Base-by-base conservation (phyloP, 1,140 invertebrate species). In the Zaprionus ghesquierei region DNA sequence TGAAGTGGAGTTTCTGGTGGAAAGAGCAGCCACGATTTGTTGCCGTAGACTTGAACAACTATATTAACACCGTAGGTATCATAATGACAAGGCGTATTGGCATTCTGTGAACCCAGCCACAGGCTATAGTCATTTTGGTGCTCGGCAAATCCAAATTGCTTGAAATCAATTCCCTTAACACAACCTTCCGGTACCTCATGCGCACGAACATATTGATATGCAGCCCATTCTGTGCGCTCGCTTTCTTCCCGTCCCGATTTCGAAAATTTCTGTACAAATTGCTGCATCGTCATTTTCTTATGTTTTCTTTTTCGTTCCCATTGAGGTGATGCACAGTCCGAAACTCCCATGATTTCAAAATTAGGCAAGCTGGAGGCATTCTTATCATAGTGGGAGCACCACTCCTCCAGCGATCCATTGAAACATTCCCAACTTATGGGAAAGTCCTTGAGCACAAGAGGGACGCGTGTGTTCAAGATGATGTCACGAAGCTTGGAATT, bases 1-100 rank as follows among this genome's bases (percentile, higher is more conserved):
- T 95, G 94, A 64, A 99, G 92, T 44, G 93, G 94, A 41, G 96
- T 94, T 68, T 94, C 93, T 15, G 97, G 97, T 13, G 97, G 96
- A 93, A 98, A 99, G n/a, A 99, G 92, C 23, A 98, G 92, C 98
- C 98, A 99, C 60, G 94, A 93, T 92, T 99, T 99, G 79, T 97
- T 98, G 87, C 98, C 98, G 93, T 94, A 94, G 58, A 98, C 93
- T 93, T 99, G 98, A 53, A 95, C 95, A 20, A 99, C 95, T 82
- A 99, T 94, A 93, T 99, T 99, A 78, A 95, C 97, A 0, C 98
- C 98, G 93, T 99, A 99, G 2, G 97, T 97, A 92, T 99, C 98
- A 91, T 96, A 95, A 93, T 99, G 98, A 73, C 97, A 98, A 27
- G 97, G 97, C 2, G 98, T 99, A 91, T 98, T 96, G 23, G 98